A percentile compares a stretch with the other conserved stretches of the same genome.
These are phyloP conservation scores for Drosophila quinaria DNA, from an alignment of 2,888 invertebrate genomes.

Conservation along the genomic window DNA sequence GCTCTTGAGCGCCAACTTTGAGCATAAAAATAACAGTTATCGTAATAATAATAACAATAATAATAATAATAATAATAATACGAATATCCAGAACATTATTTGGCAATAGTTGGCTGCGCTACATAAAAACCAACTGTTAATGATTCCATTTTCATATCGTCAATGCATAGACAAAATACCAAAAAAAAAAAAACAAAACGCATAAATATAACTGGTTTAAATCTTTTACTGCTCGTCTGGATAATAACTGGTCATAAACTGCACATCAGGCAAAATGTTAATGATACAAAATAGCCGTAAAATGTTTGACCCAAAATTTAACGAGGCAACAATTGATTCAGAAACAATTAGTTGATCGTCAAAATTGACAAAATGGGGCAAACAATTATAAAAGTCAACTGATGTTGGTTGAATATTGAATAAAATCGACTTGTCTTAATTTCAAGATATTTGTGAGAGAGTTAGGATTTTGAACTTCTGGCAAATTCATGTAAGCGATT, in stretches of 20 bases:
- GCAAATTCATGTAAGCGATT: background rate
- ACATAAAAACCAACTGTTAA: conserved; percentile 75
- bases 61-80: conserved; percentile 54
- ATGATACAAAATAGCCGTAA: conserved; percentile 50
- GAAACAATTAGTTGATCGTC: conserved; percentile 65
- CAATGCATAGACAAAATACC: conserved; percentile 39
- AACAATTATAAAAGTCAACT: conserved; percentile 9
- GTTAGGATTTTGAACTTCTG: background rate
- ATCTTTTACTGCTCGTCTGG: conserved; percentile 13
- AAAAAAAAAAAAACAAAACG: conserved; percentile 13
- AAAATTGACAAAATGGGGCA: conserved; percentile 44
- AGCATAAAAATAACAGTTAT: conserved; percentile 67
- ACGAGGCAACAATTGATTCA: conserved; percentile 67
- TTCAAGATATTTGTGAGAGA: background rate
- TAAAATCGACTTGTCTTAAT: background rate
- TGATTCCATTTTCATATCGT: conserved; percentile 58
- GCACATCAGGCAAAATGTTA: conserved; percentile 64
- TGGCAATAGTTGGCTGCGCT: conserved; percentile 69
- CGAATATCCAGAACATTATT: conserved; percentile 61
- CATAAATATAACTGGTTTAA: conserved; percentile 25
- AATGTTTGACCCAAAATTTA: conserved; percentile 64
- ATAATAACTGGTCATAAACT: conserved; percentile 50
- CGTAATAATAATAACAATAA: conserved; percentile 47
- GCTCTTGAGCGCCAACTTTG: conserved; percentile 58
- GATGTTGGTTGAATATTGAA: conserved; percentile 1